Evolutionary conservation across 2,113 vertebrate species (phyloP), one percentile per base, ranked within the genome.

Genomic region (Columbina picui): DNA sequence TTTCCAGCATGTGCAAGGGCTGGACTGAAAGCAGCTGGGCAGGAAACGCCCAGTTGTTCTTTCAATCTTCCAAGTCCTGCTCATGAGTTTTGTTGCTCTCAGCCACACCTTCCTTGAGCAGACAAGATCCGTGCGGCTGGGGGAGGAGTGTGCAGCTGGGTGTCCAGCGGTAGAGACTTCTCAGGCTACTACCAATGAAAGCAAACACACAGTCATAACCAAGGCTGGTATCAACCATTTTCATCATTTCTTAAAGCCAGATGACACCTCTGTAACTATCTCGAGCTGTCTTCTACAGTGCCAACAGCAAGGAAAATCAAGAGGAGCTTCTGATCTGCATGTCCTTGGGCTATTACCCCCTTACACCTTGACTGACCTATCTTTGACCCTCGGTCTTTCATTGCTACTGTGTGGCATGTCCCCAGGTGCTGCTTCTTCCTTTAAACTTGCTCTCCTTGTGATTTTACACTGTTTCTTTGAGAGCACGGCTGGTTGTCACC

Each of bases 401-500:
- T 74, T 90, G 87, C 85, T 79, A 94, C 95, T 87, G 69, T 94
- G 95, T 96, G 96, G 95, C 80, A 32, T 45, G 64, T 75, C 56
- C 76, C 89, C 52, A 68, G 73, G 80, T 94, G 69, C 76, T 78
- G 17, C 59, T 80, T 80, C n/a, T 45, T 63, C 65, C 38, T 59
- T 82, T 85, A 38, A 61, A 61, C 23, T 60, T 74, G 9, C 1
- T 83, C 50, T 87, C 57, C 59, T 49, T 82, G 27, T 25, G 50
- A 87, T 80, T 80, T 95, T 63, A 78, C 18, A 34, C 19, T 20
- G 16, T 81, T 86, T 50, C 60, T 77, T 53, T 59, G 83, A 68
- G 56, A 73, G 4, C 3, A 5, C 29, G 59, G 26, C 71, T 87
- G 63, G 34, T 52, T 90, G 79, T 83, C 87, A 87, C 36, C 56